Evolutionary conservation across 1,140 invertebrate species (phyloP).

Genomic region (Psix sp.): DNA sequence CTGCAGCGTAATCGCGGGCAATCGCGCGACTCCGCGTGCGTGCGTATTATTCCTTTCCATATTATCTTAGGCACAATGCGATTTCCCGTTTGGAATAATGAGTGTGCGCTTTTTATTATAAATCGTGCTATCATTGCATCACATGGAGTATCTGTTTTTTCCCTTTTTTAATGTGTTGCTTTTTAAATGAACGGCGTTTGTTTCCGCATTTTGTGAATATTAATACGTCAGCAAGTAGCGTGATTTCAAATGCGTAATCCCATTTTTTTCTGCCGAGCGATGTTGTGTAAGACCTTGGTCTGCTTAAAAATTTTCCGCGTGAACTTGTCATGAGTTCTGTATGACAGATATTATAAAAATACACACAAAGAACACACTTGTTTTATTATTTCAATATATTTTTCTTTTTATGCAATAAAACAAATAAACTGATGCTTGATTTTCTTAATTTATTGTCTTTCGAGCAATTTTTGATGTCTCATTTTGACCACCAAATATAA

Average conservation of each 20-base stretch:
- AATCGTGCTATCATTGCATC: conserved; percentile 20
- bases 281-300: conserved; percentile 17
- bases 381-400: too few relatives aligned
- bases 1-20: not conserved
- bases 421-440: too few relatives aligned
- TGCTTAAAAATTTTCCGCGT: too few relatives aligned
- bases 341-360: too few relatives aligned
- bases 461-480: too few relatives aligned
- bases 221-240: not conserved
- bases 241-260: conserved; percentile 3
- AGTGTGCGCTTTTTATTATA: conserved; percentile 14
- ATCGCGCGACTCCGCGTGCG: not conserved
- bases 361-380: too few relatives aligned
- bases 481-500: too few relatives aligned
- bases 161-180: conserved; percentile 23
- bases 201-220: conserved; percentile 33
- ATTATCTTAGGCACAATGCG: conserved; percentile 4
- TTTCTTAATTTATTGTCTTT: too few relatives aligned
- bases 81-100: conserved; percentile 11
- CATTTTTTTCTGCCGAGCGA: conserved; percentile 1
- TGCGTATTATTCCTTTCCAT: conserved; percentile 12
- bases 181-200: conserved; percentile 2
- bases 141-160: conserved; percentile 17
- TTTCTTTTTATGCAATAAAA: too few relatives aligned
- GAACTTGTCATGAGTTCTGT: too few relatives aligned